Evolutionary conservation across 2,113 vertebrate genomes (phyloP), one percentile per base, ranked within the genome.

Genomic region (Nerophis ophidion): DNA sequence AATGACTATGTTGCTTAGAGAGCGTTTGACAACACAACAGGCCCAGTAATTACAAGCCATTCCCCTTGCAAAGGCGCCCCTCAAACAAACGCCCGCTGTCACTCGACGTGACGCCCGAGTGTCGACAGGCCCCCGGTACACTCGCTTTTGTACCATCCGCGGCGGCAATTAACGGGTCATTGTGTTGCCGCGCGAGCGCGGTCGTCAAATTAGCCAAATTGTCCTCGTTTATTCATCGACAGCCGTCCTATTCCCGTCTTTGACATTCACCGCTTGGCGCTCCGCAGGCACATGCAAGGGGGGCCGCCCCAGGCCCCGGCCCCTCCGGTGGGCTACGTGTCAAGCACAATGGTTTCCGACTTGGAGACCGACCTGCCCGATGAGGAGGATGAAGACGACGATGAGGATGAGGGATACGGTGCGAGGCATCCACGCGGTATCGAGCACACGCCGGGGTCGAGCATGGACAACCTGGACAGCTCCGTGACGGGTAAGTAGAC

Each of bases 381-480:
- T 0, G 93, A 93, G 10, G 95, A 97, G 0, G 92, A 93, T 8
- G 94, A 95, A 0, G 91, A 94, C 0, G 93, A 97, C 8, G 90
- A 93, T 50, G 95, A 98, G 83, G 93, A 96, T 53, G 96, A 97
- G 83, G 86, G 92, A 71, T 91, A 95, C 65, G 95, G 95, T 84
- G 92, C 89, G 72, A 93, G 93, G 40, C 93, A 93, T 13, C 89
- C 93, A 49, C 89, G 93, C 59, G 93, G 91, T 48, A 89, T 98
- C 26, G 95, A 96, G 71, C 94, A 97, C 87, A 99, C 93, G 38
- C 95, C 96, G 4, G 95, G 94, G 59, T 98, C 95, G 69, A 98
- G 97, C 82, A 94, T 94, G 91, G 96, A 99, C 90, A 98, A 98
- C 89, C 87, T 99, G 74, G 95, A 98, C 86, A 99, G 95, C 90